phyloP scores from a whole-genome alignment of 2,113 vertebrate species.

The Fregata magnificens region DNA sequence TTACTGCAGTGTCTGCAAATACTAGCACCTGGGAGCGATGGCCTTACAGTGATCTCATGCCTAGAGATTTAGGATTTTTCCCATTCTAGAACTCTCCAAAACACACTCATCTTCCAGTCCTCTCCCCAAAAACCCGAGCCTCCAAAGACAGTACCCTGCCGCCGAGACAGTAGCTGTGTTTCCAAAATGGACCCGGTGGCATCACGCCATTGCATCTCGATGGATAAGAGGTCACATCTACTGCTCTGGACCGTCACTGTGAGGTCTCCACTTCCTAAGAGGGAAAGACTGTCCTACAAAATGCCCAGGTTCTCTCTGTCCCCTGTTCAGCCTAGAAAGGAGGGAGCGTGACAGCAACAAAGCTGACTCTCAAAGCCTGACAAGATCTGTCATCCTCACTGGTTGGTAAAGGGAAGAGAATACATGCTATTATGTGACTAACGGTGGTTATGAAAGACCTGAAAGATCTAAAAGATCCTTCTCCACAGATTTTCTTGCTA shows the following conservation, averaged over 20 bases:
- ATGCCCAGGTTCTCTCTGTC: not conserved
- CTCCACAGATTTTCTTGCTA: not conserved
- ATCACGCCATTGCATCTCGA: rapidly evolving
- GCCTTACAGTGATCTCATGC: not conserved
- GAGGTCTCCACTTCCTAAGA: not conserved
- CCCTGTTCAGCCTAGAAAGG: not conserved
- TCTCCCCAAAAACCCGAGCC: not conserved
- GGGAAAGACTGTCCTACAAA: not conserved
- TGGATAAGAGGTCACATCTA: not conserved
- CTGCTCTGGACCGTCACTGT: not conserved
- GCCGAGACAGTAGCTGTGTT: not conserved
- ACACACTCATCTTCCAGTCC: not conserved
- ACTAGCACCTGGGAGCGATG: not conserved
- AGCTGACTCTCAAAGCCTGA: not conserved
- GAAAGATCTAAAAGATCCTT: not conserved
- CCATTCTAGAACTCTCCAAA: not conserved
- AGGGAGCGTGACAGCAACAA: not conserved
- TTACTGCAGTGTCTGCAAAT: not conserved
- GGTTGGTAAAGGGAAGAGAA: not conserved
- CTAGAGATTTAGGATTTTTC: not conserved
- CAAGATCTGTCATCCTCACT: not conserved
- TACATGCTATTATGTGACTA: not conserved
- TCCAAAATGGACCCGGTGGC: not conserved
- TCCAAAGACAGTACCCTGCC: not conserved
- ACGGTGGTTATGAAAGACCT: not conserved